Evolutionary conservation across 1,140 invertebrate species (phyloP).

Genomic region (Trachymyrmex cornetzi): DNA sequence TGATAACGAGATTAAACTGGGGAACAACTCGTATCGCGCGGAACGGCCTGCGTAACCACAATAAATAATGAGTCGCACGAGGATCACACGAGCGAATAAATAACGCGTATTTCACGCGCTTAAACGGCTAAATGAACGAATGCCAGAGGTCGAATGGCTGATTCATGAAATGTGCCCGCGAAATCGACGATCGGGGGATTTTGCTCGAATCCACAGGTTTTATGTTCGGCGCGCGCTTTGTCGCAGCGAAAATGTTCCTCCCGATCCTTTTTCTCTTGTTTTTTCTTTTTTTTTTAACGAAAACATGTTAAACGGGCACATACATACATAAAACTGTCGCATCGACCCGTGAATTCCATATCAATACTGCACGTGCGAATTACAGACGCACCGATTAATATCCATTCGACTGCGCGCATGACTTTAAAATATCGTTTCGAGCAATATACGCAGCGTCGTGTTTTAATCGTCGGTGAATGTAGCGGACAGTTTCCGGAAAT

Average conservation of each 20-base stretch:
- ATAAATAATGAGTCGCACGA: slow-evolving; percentile 56
- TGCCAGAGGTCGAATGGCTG: slow-evolving; percentile 30
- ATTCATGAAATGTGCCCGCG: slow-evolving; percentile 55
- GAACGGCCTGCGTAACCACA: not conserved
- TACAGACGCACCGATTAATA: slow-evolving; percentile 53
- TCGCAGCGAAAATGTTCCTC: not conserved
- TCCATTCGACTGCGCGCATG: slow-evolving; percentile 14
- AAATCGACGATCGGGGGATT: slow-evolving; percentile 64
- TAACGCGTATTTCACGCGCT: slow-evolving; percentile 73
- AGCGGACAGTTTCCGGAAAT: slow-evolving; percentile 49
- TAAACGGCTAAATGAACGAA: slow-evolving; percentile 60
- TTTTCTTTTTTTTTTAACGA: not conserved
- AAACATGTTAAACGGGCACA: slow-evolving; percentile 31
- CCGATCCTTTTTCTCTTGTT: slow-evolving; percentile 16
- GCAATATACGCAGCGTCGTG: slow-evolving; percentile 3
- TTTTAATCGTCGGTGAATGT: slow-evolving; percentile 46
- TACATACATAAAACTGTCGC: slow-evolving; percentile 23
- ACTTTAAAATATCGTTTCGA: slow-evolving; percentile 46
- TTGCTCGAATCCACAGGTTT: slow-evolving; percentile 68
- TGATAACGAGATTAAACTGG: slow-evolving; percentile 32
- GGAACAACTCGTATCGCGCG: not conserved
- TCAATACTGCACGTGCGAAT: slow-evolving; percentile 38
- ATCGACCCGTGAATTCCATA: slow-evolving; percentile 36
- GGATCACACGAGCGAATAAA: slow-evolving; percentile 67
- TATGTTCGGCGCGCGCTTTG: not conserved